Percentiles rank a stretch among this genome's conserved stretches.
phyloP scores from a whole-genome alignment of 2,113 vertebrate genomes.

The Melierax canorus region DNA sequence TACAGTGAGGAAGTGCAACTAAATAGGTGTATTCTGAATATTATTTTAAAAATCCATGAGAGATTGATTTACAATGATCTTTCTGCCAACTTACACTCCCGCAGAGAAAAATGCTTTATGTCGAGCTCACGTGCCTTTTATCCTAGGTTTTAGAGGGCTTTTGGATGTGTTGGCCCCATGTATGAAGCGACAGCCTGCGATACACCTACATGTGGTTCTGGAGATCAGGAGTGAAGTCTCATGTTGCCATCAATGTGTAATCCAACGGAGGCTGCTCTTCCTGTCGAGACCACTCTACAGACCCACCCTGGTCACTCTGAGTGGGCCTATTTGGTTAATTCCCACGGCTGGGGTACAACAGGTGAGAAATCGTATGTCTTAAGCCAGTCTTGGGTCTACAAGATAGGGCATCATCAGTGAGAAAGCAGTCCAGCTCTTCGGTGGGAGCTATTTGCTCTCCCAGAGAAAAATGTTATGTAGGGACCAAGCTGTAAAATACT shows the following conservation, averaged over 20 bases:
- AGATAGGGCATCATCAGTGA: neutral
- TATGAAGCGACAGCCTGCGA: neutral
- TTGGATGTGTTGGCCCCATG: accelerated
- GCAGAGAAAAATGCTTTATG: neutral
- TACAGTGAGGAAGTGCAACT: neutral
- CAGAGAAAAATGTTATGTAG: neutral
- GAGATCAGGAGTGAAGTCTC: neutral
- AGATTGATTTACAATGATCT: neutral
- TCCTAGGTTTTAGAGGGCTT: neutral
- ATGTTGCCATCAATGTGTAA: accelerated
- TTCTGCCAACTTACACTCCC: neutral
- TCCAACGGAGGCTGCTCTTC: neutral
- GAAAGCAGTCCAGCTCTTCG: neutral
- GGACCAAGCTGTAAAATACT: neutral
- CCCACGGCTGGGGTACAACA: neutral
- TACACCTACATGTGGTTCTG: neutral
- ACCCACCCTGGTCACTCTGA: neutral
- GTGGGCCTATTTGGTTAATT: neutral
- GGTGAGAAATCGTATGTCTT: neutral
- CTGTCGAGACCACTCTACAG: neutral
- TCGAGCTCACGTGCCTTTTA: accelerated
- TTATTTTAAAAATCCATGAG: neutral
- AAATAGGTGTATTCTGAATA: neutral
- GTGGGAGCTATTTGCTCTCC: neutral
- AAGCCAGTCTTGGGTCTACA: neutral